Base-by-base conservation (phyloP, 2,888 invertebrate species). In the Nycteola revayana region DNA sequence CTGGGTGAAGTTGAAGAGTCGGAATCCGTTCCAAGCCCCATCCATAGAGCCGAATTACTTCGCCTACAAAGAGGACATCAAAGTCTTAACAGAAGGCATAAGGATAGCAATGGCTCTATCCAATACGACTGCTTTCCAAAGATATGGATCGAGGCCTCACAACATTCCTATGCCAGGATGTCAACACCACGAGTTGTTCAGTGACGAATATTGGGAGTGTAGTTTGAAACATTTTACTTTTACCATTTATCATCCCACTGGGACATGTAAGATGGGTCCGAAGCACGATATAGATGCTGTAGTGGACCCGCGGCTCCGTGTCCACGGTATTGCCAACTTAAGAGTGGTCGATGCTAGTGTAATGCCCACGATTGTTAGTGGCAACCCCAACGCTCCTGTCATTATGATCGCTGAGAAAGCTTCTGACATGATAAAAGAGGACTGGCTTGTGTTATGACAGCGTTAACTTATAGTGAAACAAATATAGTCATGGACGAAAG, bases 371-470 rank as follows among this genome's bases (percentile, higher is more conserved):
- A 96, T 97, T 41, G 92, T 96, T 7, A 96, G 95, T 68, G 96
- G 96, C 0, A 96, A 97, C 80, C 96, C 96, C 0, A 96, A 96
- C 71, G 96, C 96, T 1, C 96, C 96, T 0, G 92, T 93, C 1
- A 95, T 97, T 25, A 96, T 96, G 95, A 96, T 97, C 31, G 97
- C 94, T 0, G 96, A 97, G 64, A 96, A 96, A 71, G 96, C 93
- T 0, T 93, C 96, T 4, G 96, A 97, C 67, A 92, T 97, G 91
- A 95, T 97, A 45, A 96, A 96, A 70, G 93, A 95, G 70, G 95
- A 96, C 75, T 96, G 95, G 95, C 90, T 91, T 31, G 82, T 79
- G 56, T 88, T 79, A 85, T 88, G 87, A 89, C 81, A 78, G 73
- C 65, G 74, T 67, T 66, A 24, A 44, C 5, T 14, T 3, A 14